A percentile compares a stretch with the other conserved stretches of the same genome.
These are phyloP conservation scores for Entomobrya multifasciata DNA, from an alignment of 2,888 invertebrate genomes.

Conservation along the genomic window DNA sequence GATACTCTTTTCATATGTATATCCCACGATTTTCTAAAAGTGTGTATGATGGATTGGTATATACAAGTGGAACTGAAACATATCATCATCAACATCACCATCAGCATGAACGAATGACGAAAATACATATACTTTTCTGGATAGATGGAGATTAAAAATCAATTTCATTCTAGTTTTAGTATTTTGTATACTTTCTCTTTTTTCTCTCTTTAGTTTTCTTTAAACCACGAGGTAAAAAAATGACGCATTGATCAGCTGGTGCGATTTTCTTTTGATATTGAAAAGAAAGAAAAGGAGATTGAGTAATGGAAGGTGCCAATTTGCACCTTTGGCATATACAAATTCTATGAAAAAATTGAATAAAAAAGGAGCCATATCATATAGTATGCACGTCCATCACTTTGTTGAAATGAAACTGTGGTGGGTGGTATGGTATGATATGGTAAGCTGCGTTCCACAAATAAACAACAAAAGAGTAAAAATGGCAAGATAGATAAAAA, in stretches of 20 bases:
- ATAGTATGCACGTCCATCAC: not conserved
- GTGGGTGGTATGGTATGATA: not conserved
- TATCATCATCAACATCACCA: not conserved
- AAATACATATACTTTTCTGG: not conserved
- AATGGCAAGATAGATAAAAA: not conserved
- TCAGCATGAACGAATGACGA: not conserved
- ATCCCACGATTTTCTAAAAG: not conserved
- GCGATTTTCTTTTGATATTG: not conserved
- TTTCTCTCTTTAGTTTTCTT: not conserved
- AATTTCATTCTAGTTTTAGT: not conserved
- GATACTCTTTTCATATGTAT: not conserved
- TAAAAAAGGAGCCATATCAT: not conserved
- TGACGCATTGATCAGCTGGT: not conserved
- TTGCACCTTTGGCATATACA: not conserved
- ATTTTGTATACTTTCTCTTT: not conserved
- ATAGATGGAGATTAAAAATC: constrained; percentile 2
- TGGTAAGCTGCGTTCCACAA: not conserved
- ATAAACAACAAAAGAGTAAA: not conserved
- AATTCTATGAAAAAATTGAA: constrained; percentile 1
- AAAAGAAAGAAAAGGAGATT: not conserved
- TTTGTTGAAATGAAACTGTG: not conserved
- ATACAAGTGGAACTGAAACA: not conserved
- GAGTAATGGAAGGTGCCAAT: not conserved
- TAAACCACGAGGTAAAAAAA: not conserved
- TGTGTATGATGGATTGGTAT: not conserved